Conservation (phyloP, 2,797 vertebrate species). For the Apogon hyalosoma region DNA sequence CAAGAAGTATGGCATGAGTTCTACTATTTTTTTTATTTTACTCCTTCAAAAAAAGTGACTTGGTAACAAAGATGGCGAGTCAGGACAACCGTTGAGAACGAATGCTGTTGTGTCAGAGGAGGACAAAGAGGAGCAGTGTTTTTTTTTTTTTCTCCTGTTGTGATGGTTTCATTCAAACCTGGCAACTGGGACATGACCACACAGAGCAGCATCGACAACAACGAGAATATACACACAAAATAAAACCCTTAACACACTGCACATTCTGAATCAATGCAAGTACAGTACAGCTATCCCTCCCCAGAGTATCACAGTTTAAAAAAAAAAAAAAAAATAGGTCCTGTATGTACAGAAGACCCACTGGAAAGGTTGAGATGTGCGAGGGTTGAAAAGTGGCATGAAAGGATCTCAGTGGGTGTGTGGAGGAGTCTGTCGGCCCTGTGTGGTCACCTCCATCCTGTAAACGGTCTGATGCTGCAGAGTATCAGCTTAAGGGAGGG, state of each 20-base stretch:
- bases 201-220: slow-evolving; percentile 40
- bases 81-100: slow-evolving; percentile 47
- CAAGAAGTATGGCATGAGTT: slow-evolving; percentile 63
- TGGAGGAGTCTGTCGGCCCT: slow-evolving; percentile 40
- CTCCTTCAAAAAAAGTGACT: slow-evolving; percentile 34
- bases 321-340: slow-evolving; percentile 31
- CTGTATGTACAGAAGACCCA: slow-evolving; percentile 44
- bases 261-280: slow-evolving; percentile 66
- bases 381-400: background rate
- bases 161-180: slow-evolving; percentile 39
- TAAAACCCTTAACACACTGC: slow-evolving; percentile 26
- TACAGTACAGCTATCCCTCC: slow-evolving; percentile 34
- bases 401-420: slow-evolving; percentile 20
- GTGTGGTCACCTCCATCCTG: slow-evolving; percentile 67
- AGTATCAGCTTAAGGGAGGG: slow-evolving; percentile 61
- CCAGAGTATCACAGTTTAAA: slow-evolving; percentile 1
- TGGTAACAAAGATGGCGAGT: slow-evolving; percentile 53
- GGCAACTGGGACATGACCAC: slow-evolving; percentile 68
- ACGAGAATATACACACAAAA: slow-evolving; percentile 17
- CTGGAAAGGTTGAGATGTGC: slow-evolving; percentile 7
- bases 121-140: slow-evolving; percentile 33
- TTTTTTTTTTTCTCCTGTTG: slow-evolving; percentile 15
- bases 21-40: slow-evolving; percentile 1
- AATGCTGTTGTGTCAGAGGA: slow-evolving; percentile 28
- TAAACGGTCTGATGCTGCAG: slow-evolving; percentile 27